Base-by-base conservation (phyloP, 2,113 vertebrate species). In the Coracopsis vasa region DNA sequence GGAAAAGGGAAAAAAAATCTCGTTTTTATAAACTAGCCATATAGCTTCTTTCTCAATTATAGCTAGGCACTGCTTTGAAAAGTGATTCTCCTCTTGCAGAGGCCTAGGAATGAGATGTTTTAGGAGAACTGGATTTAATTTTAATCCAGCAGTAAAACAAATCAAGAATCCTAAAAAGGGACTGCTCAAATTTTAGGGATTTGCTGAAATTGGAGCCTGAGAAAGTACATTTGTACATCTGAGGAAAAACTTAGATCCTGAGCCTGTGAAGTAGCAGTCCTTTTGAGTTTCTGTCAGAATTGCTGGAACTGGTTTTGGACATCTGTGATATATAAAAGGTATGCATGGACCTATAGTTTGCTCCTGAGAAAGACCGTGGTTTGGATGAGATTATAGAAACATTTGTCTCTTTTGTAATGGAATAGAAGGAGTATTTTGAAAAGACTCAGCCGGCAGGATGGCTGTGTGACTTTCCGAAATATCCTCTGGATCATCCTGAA, bases 391-490 rank as follows among this genome's bases (percentile, higher is more conserved):
- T 93, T 39, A 64, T 75, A 67, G 80, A 85, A 78, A 54, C 13
- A 45, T 65, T 71, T 90, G 35, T 81, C 29, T 33, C 61, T 96
- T 69, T 84, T 2, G 2, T 96, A 37, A 54, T 28, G 69, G 56
- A 88, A 47, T 70, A 78, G 85, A 73, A 84, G 1, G 13, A 79
- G 78, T 81, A 73, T 96, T 84, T 90, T 88, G 71, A 78, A 89
- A 75, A 92, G 80, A 56, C 56, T 65, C 2, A 10, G 18, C 72
- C 7, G 4, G 48, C 66, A 69, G 58, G 82, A 77, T 27, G 73
- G 61, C 89, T 78, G 42, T 82, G 8, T 61, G 90, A 19, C 73
- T 85, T 91, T 95, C 88, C 48, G 86, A 89, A 96, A 97, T 97
- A 94, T 51, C 77, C 90, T 91, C 54, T 53, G 66, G 94, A 86